A percentile compares a stretch with the other conserved stretches of the same genome.
Conservation (phyloP, 2,888 invertebrate species). For the Helobdella robusta region DNA sequence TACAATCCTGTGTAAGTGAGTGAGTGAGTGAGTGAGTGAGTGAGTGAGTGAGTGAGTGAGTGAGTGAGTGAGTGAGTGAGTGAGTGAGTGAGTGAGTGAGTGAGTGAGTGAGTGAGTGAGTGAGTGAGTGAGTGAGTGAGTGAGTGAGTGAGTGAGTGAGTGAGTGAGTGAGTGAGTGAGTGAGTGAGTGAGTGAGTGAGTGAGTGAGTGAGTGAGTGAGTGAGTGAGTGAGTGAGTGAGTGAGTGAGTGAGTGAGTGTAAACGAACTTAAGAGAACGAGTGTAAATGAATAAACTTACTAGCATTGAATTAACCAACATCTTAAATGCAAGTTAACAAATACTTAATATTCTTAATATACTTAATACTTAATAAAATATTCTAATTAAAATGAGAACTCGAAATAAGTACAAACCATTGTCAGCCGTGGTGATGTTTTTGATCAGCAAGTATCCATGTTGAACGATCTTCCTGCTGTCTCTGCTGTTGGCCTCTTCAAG, state of each 20-base stretch:
- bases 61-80: constrained; percentile 27
- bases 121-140: constrained; percentile 24
- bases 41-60: constrained; percentile 26
- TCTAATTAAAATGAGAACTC: too few species aligned
- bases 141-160: constrained; percentile 15
- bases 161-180: constrained; percentile 17
- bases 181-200: constrained; percentile 24
- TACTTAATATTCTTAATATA: too few species aligned
- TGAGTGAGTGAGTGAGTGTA: background rate
- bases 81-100: constrained; percentile 27
- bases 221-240: constrained; percentile 24
- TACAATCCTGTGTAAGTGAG: too few species aligned
- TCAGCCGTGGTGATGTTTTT: constrained; percentile 17
- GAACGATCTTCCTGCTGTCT: background rate
- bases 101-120: constrained; percentile 27
- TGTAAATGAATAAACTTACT: too few species aligned
- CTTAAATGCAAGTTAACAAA: too few species aligned
- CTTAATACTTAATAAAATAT: too few species aligned
- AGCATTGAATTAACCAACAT: too few species aligned
- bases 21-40: constrained; percentile 14
- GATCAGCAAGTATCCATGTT: background rate
- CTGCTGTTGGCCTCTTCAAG: too few species aligned
- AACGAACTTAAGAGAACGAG: too few species aligned
- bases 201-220: constrained; percentile 24
- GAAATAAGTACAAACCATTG: constrained; percentile 20